Evolutionary conservation across 2,888 invertebrate genomes (phyloP).

Genomic region (Drosophila mettleri): DNA sequence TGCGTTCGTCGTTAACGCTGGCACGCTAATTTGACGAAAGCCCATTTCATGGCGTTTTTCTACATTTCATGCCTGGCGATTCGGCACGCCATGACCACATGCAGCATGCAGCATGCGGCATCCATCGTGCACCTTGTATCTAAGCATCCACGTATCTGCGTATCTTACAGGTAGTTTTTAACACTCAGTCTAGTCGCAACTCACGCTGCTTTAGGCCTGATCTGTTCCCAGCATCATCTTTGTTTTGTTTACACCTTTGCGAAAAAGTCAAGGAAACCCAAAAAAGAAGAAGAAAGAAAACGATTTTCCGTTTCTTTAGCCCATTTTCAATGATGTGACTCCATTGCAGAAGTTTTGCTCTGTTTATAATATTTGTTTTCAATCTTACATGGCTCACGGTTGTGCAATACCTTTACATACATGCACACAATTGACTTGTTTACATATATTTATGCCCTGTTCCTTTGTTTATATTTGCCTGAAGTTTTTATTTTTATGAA

Average conservation of each 20-base stretch:
- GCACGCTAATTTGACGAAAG: slow-evolving; percentile 84
- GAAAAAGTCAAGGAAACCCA: slow-evolving; percentile 54
- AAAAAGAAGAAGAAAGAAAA: slow-evolving; percentile 3
- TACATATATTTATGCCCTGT: slow-evolving; percentile 26
- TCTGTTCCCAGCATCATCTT: slow-evolving; percentile 13
- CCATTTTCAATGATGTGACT: slow-evolving; percentile 41
- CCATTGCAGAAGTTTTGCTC: slow-evolving; percentile 16
- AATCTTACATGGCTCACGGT: slow-evolving; percentile 62
- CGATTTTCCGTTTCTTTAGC: slow-evolving; percentile 52
- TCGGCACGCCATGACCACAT: slow-evolving; percentile 54
- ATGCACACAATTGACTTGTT: slow-evolving; percentile 12
- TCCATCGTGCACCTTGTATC: slow-evolving; percentile 42
- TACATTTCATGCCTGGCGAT: slow-evolving; percentile 71
- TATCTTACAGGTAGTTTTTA: slow-evolving; percentile 75
- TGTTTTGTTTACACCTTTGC: slow-evolving; percentile 74
- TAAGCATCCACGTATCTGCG: slow-evolving; percentile 32
- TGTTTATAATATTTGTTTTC: slow-evolving; percentile 73
- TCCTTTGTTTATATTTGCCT: slow-evolving; percentile 44
- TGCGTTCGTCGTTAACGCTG: slow-evolving; percentile 74
- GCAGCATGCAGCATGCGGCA: slow-evolving; percentile 25
- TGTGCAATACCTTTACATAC: slow-evolving; percentile 54
- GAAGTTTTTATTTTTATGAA: slow-evolving; percentile 42
- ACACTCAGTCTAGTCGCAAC: slow-evolving; percentile 57
- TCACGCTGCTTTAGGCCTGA: slow-evolving; percentile 45
- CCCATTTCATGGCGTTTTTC: slow-evolving; percentile 80